Evolutionary conservation across 2,113 vertebrate genomes (phyloP).

Genomic region (Agelaius phoeniceus): DNA sequence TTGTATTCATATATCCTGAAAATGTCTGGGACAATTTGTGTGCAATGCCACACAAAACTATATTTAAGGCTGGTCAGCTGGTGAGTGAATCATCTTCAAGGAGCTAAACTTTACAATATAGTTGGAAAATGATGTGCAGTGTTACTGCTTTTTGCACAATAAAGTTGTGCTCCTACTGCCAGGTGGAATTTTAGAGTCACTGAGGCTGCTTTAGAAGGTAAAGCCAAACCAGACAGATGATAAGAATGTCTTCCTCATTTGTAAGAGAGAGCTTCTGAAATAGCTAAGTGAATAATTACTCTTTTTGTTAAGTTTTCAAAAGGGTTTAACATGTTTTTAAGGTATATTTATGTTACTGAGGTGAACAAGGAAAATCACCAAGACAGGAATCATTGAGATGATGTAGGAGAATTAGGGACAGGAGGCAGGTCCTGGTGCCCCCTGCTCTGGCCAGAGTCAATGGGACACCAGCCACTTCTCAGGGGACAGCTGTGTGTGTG

Average conservation of each 20-base stretch:
- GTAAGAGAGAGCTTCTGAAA: neutral
- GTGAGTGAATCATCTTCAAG: neutral
- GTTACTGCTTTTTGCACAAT: neutral
- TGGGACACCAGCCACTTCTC: neutral
- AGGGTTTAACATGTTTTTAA: neutral
- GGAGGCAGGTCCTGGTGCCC: neutral
- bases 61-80: conserved; percentile 6
- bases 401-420: neutral
- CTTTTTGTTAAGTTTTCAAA: neutral
- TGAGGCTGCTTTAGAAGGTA: neutral
- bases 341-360: neutral
- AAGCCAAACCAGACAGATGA: neutral
- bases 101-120: neutral
- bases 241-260: neutral
- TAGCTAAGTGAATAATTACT: neutral
- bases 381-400: neutral
- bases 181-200: neutral
- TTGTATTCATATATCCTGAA: neutral
- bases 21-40: neutral
- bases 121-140: neutral
- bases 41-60: neutral
- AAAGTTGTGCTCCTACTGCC: neutral
- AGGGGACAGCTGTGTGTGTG: neutral
- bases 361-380: neutral
- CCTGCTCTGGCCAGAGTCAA: accelerated